Base-by-base conservation (phyloP, 2,797 vertebrate genomes). In the Mycteria americana region DNA sequence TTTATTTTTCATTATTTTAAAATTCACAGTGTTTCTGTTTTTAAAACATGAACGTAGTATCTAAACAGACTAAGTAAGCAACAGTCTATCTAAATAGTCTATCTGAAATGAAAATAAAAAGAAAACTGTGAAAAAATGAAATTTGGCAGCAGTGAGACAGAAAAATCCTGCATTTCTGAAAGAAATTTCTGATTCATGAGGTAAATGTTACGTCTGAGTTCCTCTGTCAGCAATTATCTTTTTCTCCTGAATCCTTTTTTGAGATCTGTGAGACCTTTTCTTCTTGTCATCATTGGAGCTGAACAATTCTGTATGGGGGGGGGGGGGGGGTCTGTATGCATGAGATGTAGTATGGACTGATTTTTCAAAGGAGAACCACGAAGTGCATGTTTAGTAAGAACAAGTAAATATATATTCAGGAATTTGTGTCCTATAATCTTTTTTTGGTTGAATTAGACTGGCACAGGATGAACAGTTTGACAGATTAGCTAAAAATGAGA, bases 301-400 rank as follows among this genome's bases (percentile, higher is more conserved):
- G 5, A 65, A 46, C 8, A 69, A 46, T 53, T 72, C 14, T 41
- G 4, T 39, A 27, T 37, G 6, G 18, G 46, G 14, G 3, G 0
- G 0, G 27, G 37, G 6, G 18, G 46, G 14, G 3, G 0, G 0
- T 39, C 23, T 62, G 35, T n/a, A 30, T 30, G 56, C 4, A 10
- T 28, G 30, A 79, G 45, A 46, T 31, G 13, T 37, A 41, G 5
- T 22, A 39, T 17, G 13, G 63, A 69, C 13, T 39, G 14, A 37
- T 78, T 94, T 94, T 76, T 80, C 33, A 70, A 79, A 74, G 13
- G 15, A 51, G 5, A 48, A 74, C 25, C 0, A 70, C 50, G 24
- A 77, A 70, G 8, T 28, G 0, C 3, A 18, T 30, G 14, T 15
- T 88, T 73, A 69, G 11, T 27, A 92, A 70, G 56, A 82, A 60